Percentiles rank a stretch among this genome's conserved stretches.
Evolutionary conservation across 2,797 vertebrate genomes (phyloP).

Genomic region (Propithecus perrieri): DNA sequence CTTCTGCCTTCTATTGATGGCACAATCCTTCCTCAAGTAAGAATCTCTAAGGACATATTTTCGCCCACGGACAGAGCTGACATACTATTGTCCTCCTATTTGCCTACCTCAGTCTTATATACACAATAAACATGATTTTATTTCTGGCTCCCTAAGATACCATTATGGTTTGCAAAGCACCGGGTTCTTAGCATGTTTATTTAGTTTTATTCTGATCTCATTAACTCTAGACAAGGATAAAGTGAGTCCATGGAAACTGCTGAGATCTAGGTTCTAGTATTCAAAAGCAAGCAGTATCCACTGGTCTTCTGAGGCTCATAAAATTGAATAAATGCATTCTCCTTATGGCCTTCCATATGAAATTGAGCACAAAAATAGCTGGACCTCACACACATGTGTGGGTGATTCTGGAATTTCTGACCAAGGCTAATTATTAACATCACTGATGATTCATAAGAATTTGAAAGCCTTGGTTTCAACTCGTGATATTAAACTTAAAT

Average conservation of each 20-base stretch:
- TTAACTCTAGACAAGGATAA: slow-evolving; percentile 58
- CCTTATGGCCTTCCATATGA: neutral
- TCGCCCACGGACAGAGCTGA: neutral
- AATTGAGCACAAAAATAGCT: neutral
- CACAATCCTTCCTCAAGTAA: neutral
- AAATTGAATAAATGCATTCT: neutral
- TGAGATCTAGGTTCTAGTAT: slow-evolving; percentile 30
- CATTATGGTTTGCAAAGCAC: slow-evolving; percentile 23
- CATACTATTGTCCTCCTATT: neutral
- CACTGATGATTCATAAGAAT: neutral
- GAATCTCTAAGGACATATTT: neutral
- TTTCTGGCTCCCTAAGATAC: slow-evolving; percentile 12
- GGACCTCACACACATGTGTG: neutral
- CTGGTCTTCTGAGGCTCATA: neutral
- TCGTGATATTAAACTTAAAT: neutral
- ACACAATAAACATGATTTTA: neutral
- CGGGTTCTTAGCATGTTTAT: neutral
- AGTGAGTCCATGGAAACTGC: slow-evolving; percentile 35
- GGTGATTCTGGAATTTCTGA: slow-evolving; percentile 6
- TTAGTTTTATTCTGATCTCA: slow-evolving; percentile 51
- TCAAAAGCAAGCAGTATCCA: neutral
- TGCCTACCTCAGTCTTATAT: neutral
- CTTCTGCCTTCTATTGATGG: neutral
- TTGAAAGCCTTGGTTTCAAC: neutral
- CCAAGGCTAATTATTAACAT: neutral